Conservation (phyloP, 2,113 vertebrate species). For the Eupsittula cactorum region DNA sequence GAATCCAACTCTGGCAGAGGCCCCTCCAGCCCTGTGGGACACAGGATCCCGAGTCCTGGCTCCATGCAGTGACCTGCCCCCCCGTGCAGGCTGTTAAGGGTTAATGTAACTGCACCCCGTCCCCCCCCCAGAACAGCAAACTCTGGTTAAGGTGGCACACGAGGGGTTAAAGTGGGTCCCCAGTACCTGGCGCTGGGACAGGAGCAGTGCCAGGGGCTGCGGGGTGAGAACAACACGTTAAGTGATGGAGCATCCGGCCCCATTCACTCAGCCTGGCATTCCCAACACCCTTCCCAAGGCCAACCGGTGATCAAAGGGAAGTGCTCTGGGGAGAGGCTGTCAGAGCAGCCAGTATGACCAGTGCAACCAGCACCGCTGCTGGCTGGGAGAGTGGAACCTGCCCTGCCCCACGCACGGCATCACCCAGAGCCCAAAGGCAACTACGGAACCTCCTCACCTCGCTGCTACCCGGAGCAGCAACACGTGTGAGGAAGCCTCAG, state of each 20-base stretch:
- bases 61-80: background rate
- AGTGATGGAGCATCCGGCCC: background rate
- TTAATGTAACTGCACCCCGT: background rate
- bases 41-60: background rate
- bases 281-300: rapidly evolving
- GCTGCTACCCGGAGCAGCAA: rapidly evolving
- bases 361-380: rapidly evolving
- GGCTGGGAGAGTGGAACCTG: background rate
- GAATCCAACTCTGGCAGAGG: background rate
- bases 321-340: background rate
- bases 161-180: background rate
- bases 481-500: rapidly evolving
- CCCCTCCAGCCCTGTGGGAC: background rate
- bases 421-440: background rate
- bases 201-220: slow-evolving; percentile 2
- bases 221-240: background rate
- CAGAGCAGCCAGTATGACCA: background rate
- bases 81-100: background rate
- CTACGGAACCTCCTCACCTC: background rate
- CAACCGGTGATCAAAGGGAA: background rate
- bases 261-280: background rate
- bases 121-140: background rate
- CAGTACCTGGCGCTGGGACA: slow-evolving; percentile 41
- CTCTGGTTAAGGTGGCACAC: background rate
- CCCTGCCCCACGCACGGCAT: rapidly evolving